Evolutionary conservation across 2,888 invertebrate genomes (phyloP).

Genomic region (Zygogramma bicolorata): DNA sequence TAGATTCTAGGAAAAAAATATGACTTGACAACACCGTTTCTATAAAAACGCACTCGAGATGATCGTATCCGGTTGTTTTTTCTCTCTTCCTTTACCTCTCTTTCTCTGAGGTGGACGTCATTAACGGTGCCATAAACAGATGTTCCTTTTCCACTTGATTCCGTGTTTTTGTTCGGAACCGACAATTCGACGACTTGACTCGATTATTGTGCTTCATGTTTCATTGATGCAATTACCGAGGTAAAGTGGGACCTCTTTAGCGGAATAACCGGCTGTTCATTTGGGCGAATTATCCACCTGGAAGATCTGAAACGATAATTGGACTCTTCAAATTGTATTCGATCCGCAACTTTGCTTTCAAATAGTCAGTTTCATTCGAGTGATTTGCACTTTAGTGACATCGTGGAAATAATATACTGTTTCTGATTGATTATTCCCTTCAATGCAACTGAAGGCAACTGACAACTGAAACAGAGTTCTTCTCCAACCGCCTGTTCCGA

Average conservation of each 20-base stretch:
- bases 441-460: too few species aligned
- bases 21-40: background rate
- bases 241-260: background rate
- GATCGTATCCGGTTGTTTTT: constrained; percentile 2
- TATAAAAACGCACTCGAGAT: background rate
- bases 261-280: background rate
- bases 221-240: background rate
- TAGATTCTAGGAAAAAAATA: background rate
- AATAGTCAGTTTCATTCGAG: too few species aligned
- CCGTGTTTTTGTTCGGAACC: background rate
- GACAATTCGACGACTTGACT: background rate
- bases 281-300: background rate
- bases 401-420: too few species aligned
- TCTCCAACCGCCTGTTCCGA: too few species aligned
- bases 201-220: background rate
- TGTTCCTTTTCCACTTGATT: background rate
- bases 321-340: background rate
- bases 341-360: background rate
- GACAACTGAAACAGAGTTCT: too few species aligned
- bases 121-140: background rate
- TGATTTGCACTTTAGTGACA: too few species aligned
- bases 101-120: background rate
- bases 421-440: too few species aligned
- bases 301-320: background rate
- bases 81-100: background rate